Evolutionary conservation across 1,140 invertebrate genomes (phyloP), one percentile per base, ranked within the genome.

Genomic region (Leptopilina clavipes): DNA sequence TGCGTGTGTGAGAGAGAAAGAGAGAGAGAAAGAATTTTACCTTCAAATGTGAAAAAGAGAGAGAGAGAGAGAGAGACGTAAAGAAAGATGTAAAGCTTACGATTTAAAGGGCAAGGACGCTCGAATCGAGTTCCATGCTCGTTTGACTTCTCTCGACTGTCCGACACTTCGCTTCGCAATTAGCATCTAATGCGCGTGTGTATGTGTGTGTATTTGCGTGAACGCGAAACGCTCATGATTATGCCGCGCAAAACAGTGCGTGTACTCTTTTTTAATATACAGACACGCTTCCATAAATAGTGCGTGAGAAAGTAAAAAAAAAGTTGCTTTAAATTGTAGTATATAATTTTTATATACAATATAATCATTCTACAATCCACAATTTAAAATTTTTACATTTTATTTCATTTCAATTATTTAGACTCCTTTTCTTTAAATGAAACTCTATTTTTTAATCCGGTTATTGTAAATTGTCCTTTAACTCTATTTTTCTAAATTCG

Each of bases 51-150:
- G n/a, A 17, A 37, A 65, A 65, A 65, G 59, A 31, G 59, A 65
- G 59, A 65, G 22, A 31, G 22, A 65, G 59, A 65, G 6, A 22
- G 3, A 14, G 59, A 31, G 59, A 65, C 25, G 59, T 31, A 65
- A 65, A 65, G 22, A 65, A 31, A 65, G 56, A 65, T 65, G 56
- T 65, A 65, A 31, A 65, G 22, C 56, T 19, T 65, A 19, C 56
- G 59, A 31, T 65, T 25, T 65, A 65, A 65, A 65, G 59, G 59
- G 59, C 59, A 65, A 65, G 59, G 59, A 65, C 59, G 59, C 25
- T 25, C 25, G 22, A 65, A 65, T 19, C 19, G 18, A 25, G 56
- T 59, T 22, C 25, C 12, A 11, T 65, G 59, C 59, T 31, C 25
- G 59, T 65, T 65, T 65, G 59, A 65, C 59, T 65, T 22, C 59